Conservation (phyloP, 1,140 invertebrate genomes). For the Gryon sp. region DNA sequence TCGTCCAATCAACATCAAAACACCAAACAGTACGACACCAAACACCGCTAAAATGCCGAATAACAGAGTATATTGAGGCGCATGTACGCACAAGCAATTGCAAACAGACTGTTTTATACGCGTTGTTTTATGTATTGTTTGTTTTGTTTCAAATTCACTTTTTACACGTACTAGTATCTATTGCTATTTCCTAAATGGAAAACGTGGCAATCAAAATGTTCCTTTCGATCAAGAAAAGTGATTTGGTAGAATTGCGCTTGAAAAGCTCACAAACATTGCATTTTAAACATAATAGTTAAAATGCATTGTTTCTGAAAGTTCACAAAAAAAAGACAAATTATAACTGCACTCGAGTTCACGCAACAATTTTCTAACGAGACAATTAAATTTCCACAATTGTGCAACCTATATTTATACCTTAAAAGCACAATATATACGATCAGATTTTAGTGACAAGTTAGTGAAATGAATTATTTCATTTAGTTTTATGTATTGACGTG, state of each 20-base stretch:
- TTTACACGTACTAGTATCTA: slow-evolving; percentile 37
- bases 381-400: slow-evolving; percentile 2
- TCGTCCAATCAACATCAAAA: slow-evolving; percentile 79
- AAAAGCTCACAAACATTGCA: slow-evolving; percentile 19
- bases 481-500: no score
- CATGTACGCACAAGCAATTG: slow-evolving; percentile 48
- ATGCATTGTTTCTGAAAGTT: neutral
- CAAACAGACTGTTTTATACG: slow-evolving; percentile 51
- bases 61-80: slow-evolving; percentile 61
- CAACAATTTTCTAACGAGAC: neutral
- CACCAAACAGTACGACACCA: slow-evolving; percentile 74
- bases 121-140: slow-evolving; percentile 51
- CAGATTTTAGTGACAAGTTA: neutral
- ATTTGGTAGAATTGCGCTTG: slow-evolving; percentile 21
- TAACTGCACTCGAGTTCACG: neutral
- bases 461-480: slow-evolving; percentile 1
- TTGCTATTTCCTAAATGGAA: slow-evolving; percentile 51
- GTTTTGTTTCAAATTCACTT: slow-evolving; percentile 63
- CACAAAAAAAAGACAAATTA: slow-evolving; percentile 8
- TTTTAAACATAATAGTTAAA: slow-evolving; percentile 2
- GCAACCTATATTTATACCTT: slow-evolving; percentile 7
- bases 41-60: slow-evolving; percentile 71
- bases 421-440: neutral
- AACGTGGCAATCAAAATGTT: slow-evolving; percentile 43
- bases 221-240: slow-evolving; percentile 38